Percentiles rank a stretch among this genome's conserved stretches.
phyloP scores from a whole-genome alignment of 2,113 vertebrate genomes.

The Tragelaphus scriptus region DNA sequence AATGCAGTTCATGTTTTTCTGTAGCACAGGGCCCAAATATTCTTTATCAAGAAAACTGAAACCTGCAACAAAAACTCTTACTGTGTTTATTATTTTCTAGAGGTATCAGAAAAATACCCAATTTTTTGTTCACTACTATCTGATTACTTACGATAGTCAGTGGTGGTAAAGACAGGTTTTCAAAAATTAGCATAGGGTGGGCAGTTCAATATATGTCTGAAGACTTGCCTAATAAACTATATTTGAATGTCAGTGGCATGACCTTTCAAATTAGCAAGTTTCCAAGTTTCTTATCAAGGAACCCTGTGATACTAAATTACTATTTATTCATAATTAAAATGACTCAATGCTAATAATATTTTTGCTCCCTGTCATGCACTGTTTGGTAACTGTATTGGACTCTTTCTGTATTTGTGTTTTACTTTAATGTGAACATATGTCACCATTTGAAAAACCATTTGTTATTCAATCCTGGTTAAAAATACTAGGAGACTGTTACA shows the following conservation, averaged over 20 bases:
- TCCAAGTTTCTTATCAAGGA: background rate
- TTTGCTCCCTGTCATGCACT: background rate
- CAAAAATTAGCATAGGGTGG: background rate
- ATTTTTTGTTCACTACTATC: background rate
- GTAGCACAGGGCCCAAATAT: conserved; percentile 47
- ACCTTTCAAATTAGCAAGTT: background rate
- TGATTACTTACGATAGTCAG: background rate
- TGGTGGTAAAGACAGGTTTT: background rate
- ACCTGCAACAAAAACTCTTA: conserved; percentile 29
- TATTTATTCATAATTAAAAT: conserved; percentile 32
- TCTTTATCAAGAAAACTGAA: conserved; percentile 55
- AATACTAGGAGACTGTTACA: conserved; percentile 32
- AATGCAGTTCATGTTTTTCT: conserved; percentile 29
- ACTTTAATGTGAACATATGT: conserved; percentile 32
- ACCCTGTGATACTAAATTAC: background rate
- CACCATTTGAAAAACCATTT: conserved; percentile 32
- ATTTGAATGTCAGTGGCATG: background rate
- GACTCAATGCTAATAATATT: background rate
- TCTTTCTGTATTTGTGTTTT: conserved; percentile 16
- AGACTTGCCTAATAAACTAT: background rate
- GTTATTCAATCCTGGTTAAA: conserved; percentile 8
- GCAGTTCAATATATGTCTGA: background rate
- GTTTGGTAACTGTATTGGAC: background rate
- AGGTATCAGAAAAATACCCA: background rate
- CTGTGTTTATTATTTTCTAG: conserved; percentile 20